Percentiles rank a stretch among this genome's conserved stretches.
Evolutionary conservation across 2,797 vertebrate genomes (phyloP).

Genomic region (Catharus ustulatus): DNA sequence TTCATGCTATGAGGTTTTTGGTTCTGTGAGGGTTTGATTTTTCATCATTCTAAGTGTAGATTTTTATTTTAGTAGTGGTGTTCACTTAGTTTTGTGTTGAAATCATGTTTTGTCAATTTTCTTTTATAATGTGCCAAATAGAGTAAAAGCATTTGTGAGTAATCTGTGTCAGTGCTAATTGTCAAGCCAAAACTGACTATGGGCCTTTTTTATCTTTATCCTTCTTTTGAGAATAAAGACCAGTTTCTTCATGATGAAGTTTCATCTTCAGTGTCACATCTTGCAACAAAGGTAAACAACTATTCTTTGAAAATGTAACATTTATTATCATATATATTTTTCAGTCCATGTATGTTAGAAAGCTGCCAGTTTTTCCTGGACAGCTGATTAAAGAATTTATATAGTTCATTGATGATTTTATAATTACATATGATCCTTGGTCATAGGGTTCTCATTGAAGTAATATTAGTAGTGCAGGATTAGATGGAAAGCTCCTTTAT

Average conservation of each 20-base stretch:
- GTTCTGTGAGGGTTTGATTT: not conserved
- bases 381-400: not conserved
- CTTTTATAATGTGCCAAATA: not conserved
- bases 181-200: conserved; percentile 21
- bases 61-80: not conserved
- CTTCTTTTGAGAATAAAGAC: conserved; percentile 84
- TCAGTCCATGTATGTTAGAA: not conserved
- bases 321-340: not conserved
- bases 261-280: conserved; percentile 75
- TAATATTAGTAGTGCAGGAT: not conserved
- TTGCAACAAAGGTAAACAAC: conserved; percentile 85
- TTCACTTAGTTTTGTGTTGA: not conserved
- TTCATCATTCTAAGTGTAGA: not conserved
- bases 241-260: conserved; percentile 81
- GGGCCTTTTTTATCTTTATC: conserved; percentile 43
- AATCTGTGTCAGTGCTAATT: not conserved
- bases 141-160: not conserved
- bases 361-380: not conserved
- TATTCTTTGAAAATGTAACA: conserved; percentile 16
- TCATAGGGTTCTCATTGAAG: not conserved
- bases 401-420: not conserved
- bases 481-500: not conserved
- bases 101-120: not conserved
- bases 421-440: not conserved
- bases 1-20: not conserved